These are phyloP conservation scores for Myzus persicae DNA, from an alignment of 1,140 invertebrate genomes.

Conservation along the genomic window DNA sequence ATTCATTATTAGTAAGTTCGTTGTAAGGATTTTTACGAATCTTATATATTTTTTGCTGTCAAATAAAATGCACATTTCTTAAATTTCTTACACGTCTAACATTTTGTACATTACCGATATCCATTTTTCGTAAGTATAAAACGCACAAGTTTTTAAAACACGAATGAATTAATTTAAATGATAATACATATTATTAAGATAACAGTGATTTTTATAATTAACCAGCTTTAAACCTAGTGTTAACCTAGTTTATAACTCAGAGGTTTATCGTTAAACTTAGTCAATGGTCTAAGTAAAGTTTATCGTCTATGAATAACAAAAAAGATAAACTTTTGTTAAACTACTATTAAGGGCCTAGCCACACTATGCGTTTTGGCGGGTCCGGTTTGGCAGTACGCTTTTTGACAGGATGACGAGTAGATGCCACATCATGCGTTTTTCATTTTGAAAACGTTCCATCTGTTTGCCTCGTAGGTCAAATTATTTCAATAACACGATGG, in stretches of 20 bases:
- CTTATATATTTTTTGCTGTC: neutral
- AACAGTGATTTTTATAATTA: too few species aligned
- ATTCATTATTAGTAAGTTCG: neutral
- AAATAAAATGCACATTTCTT: neutral
- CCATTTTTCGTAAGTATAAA: neutral
- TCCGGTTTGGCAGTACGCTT: too few species aligned
- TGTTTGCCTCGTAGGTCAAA: neutral
- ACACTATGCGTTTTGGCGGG: slow-evolving; percentile 8
- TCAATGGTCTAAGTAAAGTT: too few species aligned
- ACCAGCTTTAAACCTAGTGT: neutral
- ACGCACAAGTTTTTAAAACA: neutral
- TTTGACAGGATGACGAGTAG: neutral
- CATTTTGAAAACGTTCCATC: neutral
- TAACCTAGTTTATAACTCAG: too few species aligned
- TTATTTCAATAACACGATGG: too few species aligned
- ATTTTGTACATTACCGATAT: neutral
- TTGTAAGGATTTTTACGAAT: neutral
- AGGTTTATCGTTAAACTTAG: too few species aligned
- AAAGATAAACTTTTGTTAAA: too few species aligned
- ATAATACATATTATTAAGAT: neutral
- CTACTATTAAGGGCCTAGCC: too few species aligned
- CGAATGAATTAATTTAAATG: neutral
- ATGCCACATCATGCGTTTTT: too few species aligned
- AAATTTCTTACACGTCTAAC: neutral
- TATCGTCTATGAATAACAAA: too few species aligned